A percentile compares a stretch with the other conserved stretches of the same genome.
Conservation (phyloP, 1,140 invertebrate species). For the Pseudomyrmex concolor region DNA sequence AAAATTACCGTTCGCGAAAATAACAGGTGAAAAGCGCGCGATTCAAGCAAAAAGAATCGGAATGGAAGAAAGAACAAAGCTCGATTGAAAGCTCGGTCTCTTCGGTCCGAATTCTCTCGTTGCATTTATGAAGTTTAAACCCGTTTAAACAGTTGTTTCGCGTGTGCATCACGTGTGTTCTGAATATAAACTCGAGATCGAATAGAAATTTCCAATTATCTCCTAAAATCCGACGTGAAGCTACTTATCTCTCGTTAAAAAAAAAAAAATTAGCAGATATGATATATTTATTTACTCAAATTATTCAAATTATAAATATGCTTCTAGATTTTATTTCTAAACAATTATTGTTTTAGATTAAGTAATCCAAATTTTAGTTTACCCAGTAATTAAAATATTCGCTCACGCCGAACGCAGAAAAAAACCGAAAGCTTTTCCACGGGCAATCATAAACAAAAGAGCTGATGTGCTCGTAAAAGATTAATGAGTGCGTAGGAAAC, state of each 20-base stretch:
- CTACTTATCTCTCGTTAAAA: background rate
- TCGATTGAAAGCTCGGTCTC: constrained; percentile 14
- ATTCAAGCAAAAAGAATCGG: background rate
- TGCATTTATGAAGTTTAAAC: constrained; percentile 1
- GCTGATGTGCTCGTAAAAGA: background rate
- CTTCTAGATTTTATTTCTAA: background rate
- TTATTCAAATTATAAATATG: too few species aligned
- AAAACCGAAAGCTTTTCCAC: background rate
- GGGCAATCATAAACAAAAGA: background rate
- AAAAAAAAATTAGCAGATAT: background rate
- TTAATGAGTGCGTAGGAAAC: constrained; percentile 19
- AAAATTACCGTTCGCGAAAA: constrained; percentile 47
- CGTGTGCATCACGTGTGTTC: background rate
- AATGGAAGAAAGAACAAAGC: background rate
- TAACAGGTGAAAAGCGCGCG: background rate
- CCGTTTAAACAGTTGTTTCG: background rate
- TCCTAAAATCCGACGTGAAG: background rate
- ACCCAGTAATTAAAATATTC: too few species aligned
- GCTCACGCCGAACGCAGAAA: too few species aligned
- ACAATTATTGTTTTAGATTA: background rate
- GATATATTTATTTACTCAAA: too few species aligned
- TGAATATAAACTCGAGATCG: constrained; percentile 6
- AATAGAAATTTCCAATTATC: background rate
- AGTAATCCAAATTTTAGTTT: background rate
- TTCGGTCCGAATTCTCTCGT: constrained; percentile 4